Evolutionary conservation across 2,797 vertebrate genomes (phyloP).

Genomic region (Clamator glandarius): DNA sequence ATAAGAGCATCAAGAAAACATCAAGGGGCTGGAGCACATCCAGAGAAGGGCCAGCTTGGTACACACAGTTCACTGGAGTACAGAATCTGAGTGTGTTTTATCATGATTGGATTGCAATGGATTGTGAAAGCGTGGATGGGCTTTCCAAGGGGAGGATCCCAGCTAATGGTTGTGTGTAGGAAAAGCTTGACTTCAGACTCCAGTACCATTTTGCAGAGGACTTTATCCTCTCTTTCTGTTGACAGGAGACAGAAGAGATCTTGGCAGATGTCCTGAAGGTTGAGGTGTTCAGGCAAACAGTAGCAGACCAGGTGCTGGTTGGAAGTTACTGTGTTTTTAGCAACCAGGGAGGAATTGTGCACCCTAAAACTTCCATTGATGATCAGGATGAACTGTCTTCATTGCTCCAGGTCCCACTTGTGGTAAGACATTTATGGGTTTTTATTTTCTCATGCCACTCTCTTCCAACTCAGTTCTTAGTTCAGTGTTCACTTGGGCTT

Average conservation of each 20-base stretch:
- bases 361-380: conserved; percentile 94
- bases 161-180: background rate
- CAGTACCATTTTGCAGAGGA: accelerated
- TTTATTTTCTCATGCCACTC: background rate
- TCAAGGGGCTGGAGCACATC: too few relatives aligned
- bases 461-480: background rate
- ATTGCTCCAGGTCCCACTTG: conserved; percentile 94
- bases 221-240: background rate
- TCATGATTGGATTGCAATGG: accelerated
- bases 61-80: background rate
- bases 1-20: background rate
- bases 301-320: conserved; percentile 95
- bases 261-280: conserved; percentile 94
- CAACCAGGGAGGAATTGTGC: conserved; percentile 96
- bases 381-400: conserved; percentile 98
- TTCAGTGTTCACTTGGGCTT: background rate
- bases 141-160: background rate
- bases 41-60: background rate
- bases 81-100: background rate
- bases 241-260: conserved; percentile 96
- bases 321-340: conserved; percentile 96
- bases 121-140: background rate
- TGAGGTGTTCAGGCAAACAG: conserved; percentile 97
- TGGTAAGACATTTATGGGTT: conserved; percentile 83
- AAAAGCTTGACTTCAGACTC: background rate